Evolutionary conservation across 1,140 invertebrate species (phyloP).

Genomic region (Procambarus clarkii): DNA sequence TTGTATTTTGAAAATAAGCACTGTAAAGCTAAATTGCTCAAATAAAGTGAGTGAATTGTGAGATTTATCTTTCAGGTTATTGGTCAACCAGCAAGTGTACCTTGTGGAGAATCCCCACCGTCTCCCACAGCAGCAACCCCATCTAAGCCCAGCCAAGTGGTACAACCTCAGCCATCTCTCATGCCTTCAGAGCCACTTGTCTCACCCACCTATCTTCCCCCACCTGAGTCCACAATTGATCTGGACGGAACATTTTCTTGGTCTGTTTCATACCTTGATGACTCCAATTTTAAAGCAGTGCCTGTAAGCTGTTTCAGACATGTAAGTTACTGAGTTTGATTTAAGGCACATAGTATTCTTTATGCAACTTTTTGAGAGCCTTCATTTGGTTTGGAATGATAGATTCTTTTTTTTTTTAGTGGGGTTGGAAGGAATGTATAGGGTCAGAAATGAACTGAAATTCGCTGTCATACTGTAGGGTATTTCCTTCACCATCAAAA

Average conservation of each 20-base stretch:
- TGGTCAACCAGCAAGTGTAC: not conserved
- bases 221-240: conserved; percentile 57
- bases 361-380: not conserved
- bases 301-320: conserved; percentile 93
- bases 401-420: too few relatives aligned
- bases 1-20: too few relatives aligned
- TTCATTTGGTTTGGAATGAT: too few relatives aligned
- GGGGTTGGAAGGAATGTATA: too few relatives aligned
- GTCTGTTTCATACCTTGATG: conserved; percentile 78
- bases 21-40: too few relatives aligned
- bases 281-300: conserved; percentile 87
- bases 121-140: not conserved
- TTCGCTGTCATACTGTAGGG: too few relatives aligned
- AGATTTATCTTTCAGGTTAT: not conserved
- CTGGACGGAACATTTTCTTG: conserved; percentile 60
- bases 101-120: not conserved
- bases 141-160: conserved; percentile 27
- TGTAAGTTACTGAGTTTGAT: conserved; percentile 76
- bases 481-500: too few relatives aligned
- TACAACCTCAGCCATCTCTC: conserved; percentile 14
- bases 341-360: not conserved
- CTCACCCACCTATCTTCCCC: conserved; percentile 60
- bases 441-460: too few relatives aligned
- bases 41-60: too few relatives aligned
- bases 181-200: conserved; percentile 4